A percentile compares a stretch with the other conserved stretches of the same genome.
These are phyloP conservation scores for Glyptemys insculpta DNA, from an alignment of 2,797 vertebrate species.

Conservation along the genomic window DNA sequence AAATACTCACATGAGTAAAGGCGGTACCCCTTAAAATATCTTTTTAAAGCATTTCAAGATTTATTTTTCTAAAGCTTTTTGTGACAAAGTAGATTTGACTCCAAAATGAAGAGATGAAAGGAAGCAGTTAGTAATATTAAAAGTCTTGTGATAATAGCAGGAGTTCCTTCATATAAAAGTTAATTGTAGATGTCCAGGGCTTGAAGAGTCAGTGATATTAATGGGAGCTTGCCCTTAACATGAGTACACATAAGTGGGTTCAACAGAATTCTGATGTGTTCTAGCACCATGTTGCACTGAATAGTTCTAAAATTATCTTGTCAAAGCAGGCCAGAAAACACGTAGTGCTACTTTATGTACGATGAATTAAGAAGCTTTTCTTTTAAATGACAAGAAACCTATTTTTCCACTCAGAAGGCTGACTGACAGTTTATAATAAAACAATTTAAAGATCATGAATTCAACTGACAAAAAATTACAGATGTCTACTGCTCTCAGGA, in stretches of 20 bases:
- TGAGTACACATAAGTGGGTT: neutral
- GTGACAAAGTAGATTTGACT: neutral
- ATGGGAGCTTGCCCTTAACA: neutral
- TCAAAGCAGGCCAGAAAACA: neutral
- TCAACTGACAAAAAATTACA: neutral
- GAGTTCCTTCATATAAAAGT: neutral
- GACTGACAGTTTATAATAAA: conserved; percentile 6
- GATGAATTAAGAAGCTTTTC: neutral
- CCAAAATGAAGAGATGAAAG: neutral
- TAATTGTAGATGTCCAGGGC: neutral
- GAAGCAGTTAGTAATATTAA: neutral
- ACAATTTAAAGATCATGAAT: neutral
- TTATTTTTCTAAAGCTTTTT: neutral
- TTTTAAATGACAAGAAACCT: neutral
- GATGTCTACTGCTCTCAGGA: neutral
- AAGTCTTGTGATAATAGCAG: neutral
- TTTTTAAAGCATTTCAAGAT: neutral
- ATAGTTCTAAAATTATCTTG: neutral
- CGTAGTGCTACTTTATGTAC: neutral
- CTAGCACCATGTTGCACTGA: neutral
- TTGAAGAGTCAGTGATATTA: neutral
- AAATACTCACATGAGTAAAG: neutral
- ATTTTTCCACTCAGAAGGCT: neutral
- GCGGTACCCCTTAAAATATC: neutral
- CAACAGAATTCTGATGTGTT: neutral